These are phyloP conservation scores for Eupsittula cactorum DNA, from an alignment of 2,113 vertebrate genomes.

Conservation along the genomic window DNA sequence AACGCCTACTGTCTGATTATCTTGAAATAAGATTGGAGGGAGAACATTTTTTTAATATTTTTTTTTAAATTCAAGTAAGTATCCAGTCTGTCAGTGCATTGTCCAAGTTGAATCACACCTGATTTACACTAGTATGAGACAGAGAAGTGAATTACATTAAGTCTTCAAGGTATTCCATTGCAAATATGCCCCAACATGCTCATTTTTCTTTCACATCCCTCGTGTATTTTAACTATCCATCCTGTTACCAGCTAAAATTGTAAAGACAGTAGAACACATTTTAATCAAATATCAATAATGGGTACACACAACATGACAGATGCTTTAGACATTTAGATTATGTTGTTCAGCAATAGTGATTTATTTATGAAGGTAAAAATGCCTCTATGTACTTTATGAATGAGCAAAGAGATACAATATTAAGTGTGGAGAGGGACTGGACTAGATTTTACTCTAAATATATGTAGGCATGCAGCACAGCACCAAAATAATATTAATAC, in stretches of 20 bases:
- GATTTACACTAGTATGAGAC: not conserved
- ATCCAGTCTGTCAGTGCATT: not conserved
- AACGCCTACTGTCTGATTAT: not conserved
- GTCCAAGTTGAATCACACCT: not conserved
- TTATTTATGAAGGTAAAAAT: not conserved
- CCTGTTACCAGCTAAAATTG: not conserved
- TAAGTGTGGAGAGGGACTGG: not conserved
- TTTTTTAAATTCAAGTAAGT: not conserved
- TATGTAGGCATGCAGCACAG: not conserved
- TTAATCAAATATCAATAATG: not conserved
- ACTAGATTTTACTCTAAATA: not conserved
- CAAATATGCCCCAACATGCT: not conserved
- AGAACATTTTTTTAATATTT: fast-evolving
- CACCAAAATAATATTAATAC: not conserved
- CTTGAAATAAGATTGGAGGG: not conserved
- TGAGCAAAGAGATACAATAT: not conserved
- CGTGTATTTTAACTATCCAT: not conserved
- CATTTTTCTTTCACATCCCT: not conserved
- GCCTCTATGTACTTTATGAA: not conserved
- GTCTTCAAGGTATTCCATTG: not conserved
- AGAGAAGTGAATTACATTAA: not conserved
- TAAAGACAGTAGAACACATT: not conserved
- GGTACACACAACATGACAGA: not conserved
- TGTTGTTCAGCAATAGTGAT: not conserved
- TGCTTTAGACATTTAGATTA: not conserved